phyloP scores from a whole-genome alignment of 2,113 vertebrate genomes.

The Fukomys damarensis region DNA sequence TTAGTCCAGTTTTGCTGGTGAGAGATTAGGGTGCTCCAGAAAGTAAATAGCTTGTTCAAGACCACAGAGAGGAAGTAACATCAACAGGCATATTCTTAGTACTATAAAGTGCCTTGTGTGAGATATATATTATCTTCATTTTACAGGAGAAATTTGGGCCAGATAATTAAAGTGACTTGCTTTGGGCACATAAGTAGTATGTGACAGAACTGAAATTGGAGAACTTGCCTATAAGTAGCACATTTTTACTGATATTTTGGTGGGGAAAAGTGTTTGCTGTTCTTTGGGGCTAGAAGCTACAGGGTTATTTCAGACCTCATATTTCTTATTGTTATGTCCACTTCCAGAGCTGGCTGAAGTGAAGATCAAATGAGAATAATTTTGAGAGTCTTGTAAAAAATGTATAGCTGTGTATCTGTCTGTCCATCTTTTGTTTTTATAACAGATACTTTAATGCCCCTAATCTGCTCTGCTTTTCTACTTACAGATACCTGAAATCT shows the following conservation, averaged over 20 bases:
- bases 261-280: background rate
- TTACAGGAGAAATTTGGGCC: background rate
- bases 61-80: background rate
- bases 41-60: background rate
- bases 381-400: background rate
- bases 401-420: background rate
- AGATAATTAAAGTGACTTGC: background rate
- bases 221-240: background rate
- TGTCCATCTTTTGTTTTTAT: background rate
- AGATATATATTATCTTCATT: background rate
- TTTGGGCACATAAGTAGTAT: background rate
- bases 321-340: background rate
- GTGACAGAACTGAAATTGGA: background rate
- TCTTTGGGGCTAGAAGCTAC: background rate
- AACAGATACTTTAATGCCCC: background rate
- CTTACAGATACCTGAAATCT: background rate
- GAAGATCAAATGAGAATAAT: background rate
- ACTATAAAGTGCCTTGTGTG: background rate
- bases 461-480: constrained; percentile 11
- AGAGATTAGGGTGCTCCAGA: background rate
- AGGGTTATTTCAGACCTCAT: background rate
- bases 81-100: background rate
- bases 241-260: background rate
- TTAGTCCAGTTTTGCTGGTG: background rate
- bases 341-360: constrained; percentile 1